Evolutionary conservation across 2,113 vertebrate species (phyloP), one percentile per base, ranked within the genome.

Genomic region (Vulpes ferrilata): DNA sequence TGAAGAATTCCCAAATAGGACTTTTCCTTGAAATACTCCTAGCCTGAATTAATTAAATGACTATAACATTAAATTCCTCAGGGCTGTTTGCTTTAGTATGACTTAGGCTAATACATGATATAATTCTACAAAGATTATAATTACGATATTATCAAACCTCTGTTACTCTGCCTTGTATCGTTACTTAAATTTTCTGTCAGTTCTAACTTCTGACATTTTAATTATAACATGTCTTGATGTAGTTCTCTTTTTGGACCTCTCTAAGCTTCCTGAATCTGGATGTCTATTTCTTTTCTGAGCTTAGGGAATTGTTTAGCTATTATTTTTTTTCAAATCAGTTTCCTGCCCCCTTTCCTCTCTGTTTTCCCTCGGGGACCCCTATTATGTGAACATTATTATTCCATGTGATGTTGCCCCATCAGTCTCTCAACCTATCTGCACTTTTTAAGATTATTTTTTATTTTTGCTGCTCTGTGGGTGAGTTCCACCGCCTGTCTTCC

Each of bases 1-100:
- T 92, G 32, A 89, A 84, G n/a, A 76, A 60, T 85, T 95, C 60
- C 19, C 38, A 53, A 57, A 25, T 79, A 92, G 43, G 76, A 76
- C 23, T 35, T 90, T 92, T 90, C 90, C 59, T 95, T 74, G 51
- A 95, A 83, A 74, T 87, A 74, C 48, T 80, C 62, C 59, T 32
- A 90, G 67, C 67, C 95, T 30, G 92, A 95, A 92, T 94, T 65
- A 95, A 92, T 94, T 65, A 78, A 80, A 64, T 95, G 78, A 71
- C 80, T 90, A 17, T 80, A 90, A 94, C 11, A 55, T 93, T 84
- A 51, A 65, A 48, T 95, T 94, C 55, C 86, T 94, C 65, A 92
- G 38, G 60, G 67, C 43, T 89, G 2, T 88, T 83, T 79, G 71
- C 84, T 73, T 92, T 79, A 88, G 43, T 67, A 12, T 74, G 82